Evolutionary conservation across 2,113 vertebrate species (phyloP).

Genomic region (Petaurus breviceps): DNA sequence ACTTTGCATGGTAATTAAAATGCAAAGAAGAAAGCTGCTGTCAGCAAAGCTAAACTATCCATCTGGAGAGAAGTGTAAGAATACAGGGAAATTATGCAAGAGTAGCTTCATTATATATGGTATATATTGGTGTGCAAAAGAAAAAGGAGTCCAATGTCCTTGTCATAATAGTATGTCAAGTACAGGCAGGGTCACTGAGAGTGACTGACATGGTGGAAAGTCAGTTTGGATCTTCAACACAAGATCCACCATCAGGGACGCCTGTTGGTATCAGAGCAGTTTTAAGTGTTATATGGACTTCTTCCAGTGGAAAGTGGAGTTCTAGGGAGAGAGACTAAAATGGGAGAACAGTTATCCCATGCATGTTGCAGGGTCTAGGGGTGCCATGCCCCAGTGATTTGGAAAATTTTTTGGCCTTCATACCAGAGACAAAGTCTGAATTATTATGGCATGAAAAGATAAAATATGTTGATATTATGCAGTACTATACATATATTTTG

Average conservation of each 20-base stretch:
- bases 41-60: slow-evolving; percentile 14
- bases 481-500: background rate
- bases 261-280: background rate
- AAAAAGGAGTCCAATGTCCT: background rate
- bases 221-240: background rate
- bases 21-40: slow-evolving; percentile 12
- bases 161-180: background rate
- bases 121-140: background rate
- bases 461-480: no score
- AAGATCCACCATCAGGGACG: background rate
- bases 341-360: no score
- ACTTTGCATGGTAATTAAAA: background rate
- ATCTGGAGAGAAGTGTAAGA: background rate
- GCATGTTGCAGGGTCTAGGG: no score
- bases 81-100: background rate
- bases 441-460: no score
- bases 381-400: no score
- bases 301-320: background rate
- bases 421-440: no score
- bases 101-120: background rate
- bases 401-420: no score
- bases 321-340: background rate
- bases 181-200: background rate
- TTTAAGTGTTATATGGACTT: slow-evolving; percentile 9
- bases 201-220: background rate